Percentiles rank a stretch among this genome's conserved stretches.
Evolutionary conservation across 2,797 vertebrate genomes (phyloP).

Genomic region (Babyrousa celebensis): DNA sequence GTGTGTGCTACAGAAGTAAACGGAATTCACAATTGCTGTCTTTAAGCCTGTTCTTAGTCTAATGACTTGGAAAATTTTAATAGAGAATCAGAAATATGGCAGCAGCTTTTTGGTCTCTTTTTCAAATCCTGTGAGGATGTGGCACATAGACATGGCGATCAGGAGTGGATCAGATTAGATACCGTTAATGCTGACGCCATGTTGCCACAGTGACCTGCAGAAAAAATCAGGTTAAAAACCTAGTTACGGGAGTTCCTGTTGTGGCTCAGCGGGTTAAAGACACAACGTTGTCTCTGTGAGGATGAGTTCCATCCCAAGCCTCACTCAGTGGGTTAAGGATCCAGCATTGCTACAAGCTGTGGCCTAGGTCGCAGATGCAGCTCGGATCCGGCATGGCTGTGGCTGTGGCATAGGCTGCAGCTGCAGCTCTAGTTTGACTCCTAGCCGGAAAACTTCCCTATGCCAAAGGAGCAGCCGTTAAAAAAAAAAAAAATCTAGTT

Average conservation of each 20-base stretch:
- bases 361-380: too few species aligned
- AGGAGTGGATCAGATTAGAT: constrained; percentile 52
- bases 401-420: too few species aligned
- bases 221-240: constrained; percentile 53
- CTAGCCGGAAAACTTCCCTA: too few species aligned
- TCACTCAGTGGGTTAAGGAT: too few species aligned
- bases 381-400: too few species aligned
- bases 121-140: not conserved
- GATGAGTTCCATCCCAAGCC: too few species aligned
- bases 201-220: constrained; percentile 42
- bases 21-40: not conserved
- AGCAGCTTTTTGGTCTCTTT: constrained; percentile 23
- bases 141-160: constrained; percentile 6
- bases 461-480: too few species aligned
- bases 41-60: constrained; percentile 52
- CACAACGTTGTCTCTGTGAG: too few species aligned
- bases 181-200: not conserved
- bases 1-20: not conserved
- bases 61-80: constrained; percentile 8
- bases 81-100: constrained; percentile 56
- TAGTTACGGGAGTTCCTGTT: not conserved
- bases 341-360: too few species aligned
- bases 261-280: too few species aligned
- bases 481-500: not conserved
- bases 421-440: too few species aligned